phyloP scores from a whole-genome alignment of 1,140 invertebrate genomes.

The Drosophila subobscura region DNA sequence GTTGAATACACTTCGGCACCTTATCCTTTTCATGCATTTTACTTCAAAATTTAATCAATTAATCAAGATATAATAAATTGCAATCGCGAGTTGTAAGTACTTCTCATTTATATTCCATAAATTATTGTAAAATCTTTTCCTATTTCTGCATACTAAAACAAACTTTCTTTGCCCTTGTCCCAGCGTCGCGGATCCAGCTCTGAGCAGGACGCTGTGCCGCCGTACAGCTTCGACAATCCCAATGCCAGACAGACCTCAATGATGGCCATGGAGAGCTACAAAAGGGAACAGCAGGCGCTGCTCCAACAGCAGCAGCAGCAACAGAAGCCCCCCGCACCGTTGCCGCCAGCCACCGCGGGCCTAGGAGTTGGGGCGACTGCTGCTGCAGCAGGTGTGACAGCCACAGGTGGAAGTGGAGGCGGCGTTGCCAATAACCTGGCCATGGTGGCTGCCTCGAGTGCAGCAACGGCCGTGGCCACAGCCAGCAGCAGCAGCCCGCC shows the following conservation, averaged over 20 bases:
- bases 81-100: constrained; percentile 24
- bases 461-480: constrained; percentile 59
- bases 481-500: constrained; percentile 29
- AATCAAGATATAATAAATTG: constrained; percentile 12
- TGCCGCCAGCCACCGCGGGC: constrained; percentile 20
- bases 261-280: constrained; percentile 83
- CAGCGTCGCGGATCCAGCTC: constrained; percentile 76
- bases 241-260: constrained; percentile 81
- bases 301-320: constrained; percentile 54
- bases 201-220: constrained; percentile 80
- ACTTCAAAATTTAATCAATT: constrained; percentile 13
- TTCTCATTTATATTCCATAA: neutral
- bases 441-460: constrained; percentile 66
- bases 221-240: constrained; percentile 80
- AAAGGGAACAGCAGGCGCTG: constrained; percentile 71
- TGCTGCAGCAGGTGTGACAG: constrained; percentile 18
- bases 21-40: constrained; percentile 1
- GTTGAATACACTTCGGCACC: no score
- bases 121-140: no score
- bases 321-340: constrained; percentile 40
- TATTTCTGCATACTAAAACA: constrained; percentile 7
- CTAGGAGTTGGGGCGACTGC: constrained; percentile 20
- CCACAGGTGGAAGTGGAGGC: constrained; percentile 14
- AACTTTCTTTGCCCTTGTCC: constrained; percentile 8
- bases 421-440: constrained; percentile 61